Evolutionary conservation across 2,113 vertebrate species (phyloP), one percentile per base, ranked within the genome.

Genomic region (Calyptommatus sinebrachiatus): DNA sequence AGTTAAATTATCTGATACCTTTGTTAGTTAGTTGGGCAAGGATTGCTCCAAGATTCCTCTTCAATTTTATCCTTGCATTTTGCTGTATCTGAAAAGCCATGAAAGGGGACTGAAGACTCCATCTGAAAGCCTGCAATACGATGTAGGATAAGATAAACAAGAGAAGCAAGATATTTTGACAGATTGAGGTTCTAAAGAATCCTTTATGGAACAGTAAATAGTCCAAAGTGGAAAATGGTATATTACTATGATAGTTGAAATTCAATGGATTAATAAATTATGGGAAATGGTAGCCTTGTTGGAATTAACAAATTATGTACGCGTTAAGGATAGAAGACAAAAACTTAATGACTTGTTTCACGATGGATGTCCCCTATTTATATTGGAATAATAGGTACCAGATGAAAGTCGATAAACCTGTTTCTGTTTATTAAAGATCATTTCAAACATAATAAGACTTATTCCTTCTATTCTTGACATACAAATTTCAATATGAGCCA

Each of bases 361-460:
- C 65, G 61, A 65, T 48, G 41, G 61, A 41, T 46, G 65, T 14
- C 26, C 62, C 65, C 65, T 76, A 65, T 76, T 76, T 24, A 46
- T 14, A 46, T 60, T 76, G 41, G 41, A 66, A 65, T 73, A 76
- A 76, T 76, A 63, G 16, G 41, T 46, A 65, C 16, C 41, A 46
- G 24, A 18, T 76, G 41, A 63, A 76, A 65, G 61, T 76, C 62
- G 12, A 28, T 65, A 65, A 76, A 48, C 65, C 35, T 65, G 8
- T 7, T 63, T 63, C 31, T 65, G 73, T 76, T 76, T 76, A 46
- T 76, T 65, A 66, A 76, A 66, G 74, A 66, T 62, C 35, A 76
- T 48, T 76, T 65, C 26, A 66, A 18, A n/a, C 74, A 66, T 46
- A 66, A 76, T 63, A 8, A 18, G 45, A 28, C n/a, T 18, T 76